A percentile compares a stretch with the other conserved stretches of the same genome.
These are phyloP conservation scores for Watersipora subatra DNA, from an alignment of 1,140 invertebrate genomes.

Conservation along the genomic window DNA sequence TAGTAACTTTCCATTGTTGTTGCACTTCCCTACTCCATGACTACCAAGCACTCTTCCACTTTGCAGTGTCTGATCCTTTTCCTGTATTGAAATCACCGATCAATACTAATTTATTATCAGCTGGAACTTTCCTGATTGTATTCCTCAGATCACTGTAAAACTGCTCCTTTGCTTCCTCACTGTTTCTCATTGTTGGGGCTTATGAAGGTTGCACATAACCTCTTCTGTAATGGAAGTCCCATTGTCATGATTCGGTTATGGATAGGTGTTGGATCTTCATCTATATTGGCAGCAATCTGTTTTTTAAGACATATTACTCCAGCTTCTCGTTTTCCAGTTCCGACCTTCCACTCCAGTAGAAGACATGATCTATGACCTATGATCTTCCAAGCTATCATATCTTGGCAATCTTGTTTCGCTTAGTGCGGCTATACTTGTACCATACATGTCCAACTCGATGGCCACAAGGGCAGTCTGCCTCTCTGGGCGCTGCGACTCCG, in stretches of 20 bases:
- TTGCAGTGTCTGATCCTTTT: too few species aligned
- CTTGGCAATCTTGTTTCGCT: neutral
- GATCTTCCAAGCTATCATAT: neutral
- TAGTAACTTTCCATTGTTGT: too few species aligned
- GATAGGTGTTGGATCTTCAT: neutral
- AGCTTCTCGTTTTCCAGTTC: neutral
- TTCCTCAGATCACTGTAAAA: neutral
- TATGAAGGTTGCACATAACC: neutral
- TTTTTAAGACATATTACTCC: neutral
- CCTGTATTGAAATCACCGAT: neutral
- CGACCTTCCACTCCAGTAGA: neutral
- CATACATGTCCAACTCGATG: neutral
- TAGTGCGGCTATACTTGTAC: neutral
- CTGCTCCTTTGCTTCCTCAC: neutral
- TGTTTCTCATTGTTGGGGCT: neutral
- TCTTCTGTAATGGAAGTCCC: neutral
- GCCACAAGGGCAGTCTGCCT: neutral
- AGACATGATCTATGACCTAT: too few species aligned
- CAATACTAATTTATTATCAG: neutral
- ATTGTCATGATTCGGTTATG: neutral
- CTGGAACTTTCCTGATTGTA: neutral
- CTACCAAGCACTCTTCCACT: too few species aligned
- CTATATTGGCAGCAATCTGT: neutral
- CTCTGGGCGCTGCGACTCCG: neutral
- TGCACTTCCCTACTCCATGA: too few species aligned